These are phyloP conservation scores for Pipistrellus pipistrellus DNA, from an alignment of 2,797 vertebrate species.

Conservation along the genomic window DNA sequence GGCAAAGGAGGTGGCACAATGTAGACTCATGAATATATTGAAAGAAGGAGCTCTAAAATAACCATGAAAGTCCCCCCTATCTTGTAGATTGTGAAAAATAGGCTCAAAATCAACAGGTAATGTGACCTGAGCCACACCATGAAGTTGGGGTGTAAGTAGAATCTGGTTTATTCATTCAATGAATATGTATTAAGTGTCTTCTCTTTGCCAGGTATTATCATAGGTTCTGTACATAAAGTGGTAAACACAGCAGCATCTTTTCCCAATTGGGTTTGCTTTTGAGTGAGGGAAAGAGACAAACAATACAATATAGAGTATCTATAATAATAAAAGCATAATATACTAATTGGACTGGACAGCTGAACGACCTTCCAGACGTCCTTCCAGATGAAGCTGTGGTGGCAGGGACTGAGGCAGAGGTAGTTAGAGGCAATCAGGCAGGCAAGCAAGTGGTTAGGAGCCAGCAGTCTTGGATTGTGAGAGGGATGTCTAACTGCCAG, in stretches of 20 bases:
- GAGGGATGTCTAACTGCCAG: no score
- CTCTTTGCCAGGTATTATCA: background rate
- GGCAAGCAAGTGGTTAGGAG: no score
- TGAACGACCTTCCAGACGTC: no score
- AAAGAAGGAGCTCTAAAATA: conserved; percentile 28
- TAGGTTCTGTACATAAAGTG: background rate
- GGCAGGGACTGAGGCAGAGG: no score
- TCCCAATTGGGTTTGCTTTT: background rate
- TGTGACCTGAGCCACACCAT: background rate
- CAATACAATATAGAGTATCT: background rate
- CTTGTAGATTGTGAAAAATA: background rate
- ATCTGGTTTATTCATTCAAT: background rate
- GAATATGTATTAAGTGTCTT: background rate
- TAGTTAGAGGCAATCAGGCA: no score
- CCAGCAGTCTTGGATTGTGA: no score
- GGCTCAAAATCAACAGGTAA: background rate
- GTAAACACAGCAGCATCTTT: background rate
- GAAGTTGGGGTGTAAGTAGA: background rate
- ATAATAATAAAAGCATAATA: no score
- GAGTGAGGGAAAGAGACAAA: background rate
- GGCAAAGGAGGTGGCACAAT: background rate
- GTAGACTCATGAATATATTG: conserved; percentile 1
- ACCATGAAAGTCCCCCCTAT: background rate
- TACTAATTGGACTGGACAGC: no score
- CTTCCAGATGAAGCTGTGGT: no score